Conservation (phyloP, 2,797 vertebrate genomes). For the Lagothrix lagotricha region DNA sequence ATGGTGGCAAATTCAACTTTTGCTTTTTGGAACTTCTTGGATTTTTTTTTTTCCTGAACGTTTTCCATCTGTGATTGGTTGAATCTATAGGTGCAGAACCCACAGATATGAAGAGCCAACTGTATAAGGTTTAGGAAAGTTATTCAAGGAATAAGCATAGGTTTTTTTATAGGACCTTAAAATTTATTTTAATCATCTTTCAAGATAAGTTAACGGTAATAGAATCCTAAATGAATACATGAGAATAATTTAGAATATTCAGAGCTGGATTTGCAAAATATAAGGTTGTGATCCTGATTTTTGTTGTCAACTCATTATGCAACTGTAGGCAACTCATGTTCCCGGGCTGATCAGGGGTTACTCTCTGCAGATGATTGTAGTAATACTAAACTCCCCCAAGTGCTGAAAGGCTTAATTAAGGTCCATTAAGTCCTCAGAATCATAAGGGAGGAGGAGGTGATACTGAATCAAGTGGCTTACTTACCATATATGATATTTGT, state of each 20-base stretch:
- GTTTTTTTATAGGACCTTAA: background rate
- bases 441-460: background rate
- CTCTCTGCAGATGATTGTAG: background rate
- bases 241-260: background rate
- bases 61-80: background rate
- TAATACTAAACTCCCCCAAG: background rate
- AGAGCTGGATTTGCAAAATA: background rate
- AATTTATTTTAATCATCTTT: slow-evolving; percentile 41
- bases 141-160: background rate
- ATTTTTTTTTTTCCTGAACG: background rate
- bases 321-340: background rate
- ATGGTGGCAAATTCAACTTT: background rate
- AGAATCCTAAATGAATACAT: background rate
- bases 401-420: slow-evolving; percentile 4
- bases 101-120: background rate
- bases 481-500: background rate
- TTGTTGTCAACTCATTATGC: background rate
- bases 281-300: background rate
- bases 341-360: background rate
- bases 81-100: background rate
- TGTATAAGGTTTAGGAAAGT: background rate
- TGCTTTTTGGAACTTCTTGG: background rate
- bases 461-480: background rate
- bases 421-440: slow-evolving; percentile 27
- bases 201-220: background rate